phyloP scores from a whole-genome alignment of 2,888 invertebrate species.

The Noctuana brunneofusca region DNA sequence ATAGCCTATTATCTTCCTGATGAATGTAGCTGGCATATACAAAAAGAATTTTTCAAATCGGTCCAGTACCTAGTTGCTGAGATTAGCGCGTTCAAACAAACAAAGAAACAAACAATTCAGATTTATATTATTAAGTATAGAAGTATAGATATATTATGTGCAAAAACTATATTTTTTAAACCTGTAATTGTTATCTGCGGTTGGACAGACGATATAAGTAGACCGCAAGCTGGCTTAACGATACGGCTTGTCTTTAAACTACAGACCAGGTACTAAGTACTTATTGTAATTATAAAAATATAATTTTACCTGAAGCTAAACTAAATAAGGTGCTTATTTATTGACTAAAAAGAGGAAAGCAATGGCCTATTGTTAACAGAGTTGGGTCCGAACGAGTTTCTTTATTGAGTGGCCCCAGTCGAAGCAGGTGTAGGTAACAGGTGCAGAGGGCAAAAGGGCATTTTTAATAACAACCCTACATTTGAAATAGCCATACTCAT shows the following conservation, averaged over 20 bases:
- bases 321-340: conserved; percentile 29
- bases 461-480: conserved; percentile 46
- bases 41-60: too few relatives aligned
- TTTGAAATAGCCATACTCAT: conserved; percentile 57
- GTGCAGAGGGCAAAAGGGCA: conserved; percentile 42
- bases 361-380: conserved; percentile 27
- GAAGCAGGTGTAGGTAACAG: conserved; percentile 64
- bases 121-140: too few relatives aligned
- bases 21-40: too few relatives aligned
- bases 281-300: conserved; percentile 27
- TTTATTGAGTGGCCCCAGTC: conserved; percentile 52
- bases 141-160: too few relatives aligned
- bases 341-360: conserved; percentile 16
- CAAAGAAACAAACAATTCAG: too few relatives aligned
- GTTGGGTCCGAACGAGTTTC: conserved; percentile 21
- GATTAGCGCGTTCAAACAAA: too few relatives aligned
- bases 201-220: conserved; percentile 20
- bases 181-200: conserved; percentile 22
- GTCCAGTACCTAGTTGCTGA: too few relatives aligned
- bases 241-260: conserved; percentile 18
- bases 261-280: conserved; percentile 21
- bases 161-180: conserved; percentile 1
- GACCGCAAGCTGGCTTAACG: conserved; percentile 17
- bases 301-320: conserved; percentile 19
- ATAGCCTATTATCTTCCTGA: too few relatives aligned